Evolutionary conservation across 2,797 vertebrate species (phyloP).

Genomic region (Karalla daura): DNA sequence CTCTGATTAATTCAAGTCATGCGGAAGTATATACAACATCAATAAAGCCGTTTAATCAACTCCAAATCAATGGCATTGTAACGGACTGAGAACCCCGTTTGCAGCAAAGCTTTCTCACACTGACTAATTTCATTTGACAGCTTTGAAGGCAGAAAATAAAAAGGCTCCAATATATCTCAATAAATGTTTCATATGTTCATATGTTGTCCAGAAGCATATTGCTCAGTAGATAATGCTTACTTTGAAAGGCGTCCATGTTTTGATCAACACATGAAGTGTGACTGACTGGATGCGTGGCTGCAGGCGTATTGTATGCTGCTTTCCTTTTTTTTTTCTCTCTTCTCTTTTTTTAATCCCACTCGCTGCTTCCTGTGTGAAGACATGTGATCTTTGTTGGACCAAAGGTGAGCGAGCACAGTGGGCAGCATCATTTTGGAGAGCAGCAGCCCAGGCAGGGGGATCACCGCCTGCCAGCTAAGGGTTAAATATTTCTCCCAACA

Average conservation of each 20-base stretch:
- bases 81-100: constrained; percentile 24
- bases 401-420: constrained; percentile 30
- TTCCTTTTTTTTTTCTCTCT: too few relatives aligned
- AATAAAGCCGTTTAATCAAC: constrained; percentile 50
- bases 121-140: constrained; percentile 29
- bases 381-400: constrained; percentile 28
- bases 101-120: constrained; percentile 23
- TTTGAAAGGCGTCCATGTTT: constrained; percentile 9
- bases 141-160: constrained; percentile 28
- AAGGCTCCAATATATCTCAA: constrained; percentile 4
- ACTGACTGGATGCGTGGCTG: constrained; percentile 26
- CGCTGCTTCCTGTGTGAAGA: constrained; percentile 39
- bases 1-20: constrained; percentile 34
- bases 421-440: constrained; percentile 39
- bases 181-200: constrained; percentile 10
- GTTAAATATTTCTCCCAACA: constrained; percentile 73
- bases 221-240: background rate
- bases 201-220: constrained; percentile 16
- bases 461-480: constrained; percentile 63
- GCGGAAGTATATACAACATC: constrained; percentile 33
- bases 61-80: constrained; percentile 44
- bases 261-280: constrained; percentile 34
- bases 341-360: constrained; percentile 6
- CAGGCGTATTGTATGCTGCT: background rate
- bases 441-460: constrained; percentile 35